Percentiles rank a stretch among this genome's conserved stretches.
Evolutionary conservation across 2,888 invertebrate species (phyloP).

Genomic region (Hartigia nigra): DNA sequence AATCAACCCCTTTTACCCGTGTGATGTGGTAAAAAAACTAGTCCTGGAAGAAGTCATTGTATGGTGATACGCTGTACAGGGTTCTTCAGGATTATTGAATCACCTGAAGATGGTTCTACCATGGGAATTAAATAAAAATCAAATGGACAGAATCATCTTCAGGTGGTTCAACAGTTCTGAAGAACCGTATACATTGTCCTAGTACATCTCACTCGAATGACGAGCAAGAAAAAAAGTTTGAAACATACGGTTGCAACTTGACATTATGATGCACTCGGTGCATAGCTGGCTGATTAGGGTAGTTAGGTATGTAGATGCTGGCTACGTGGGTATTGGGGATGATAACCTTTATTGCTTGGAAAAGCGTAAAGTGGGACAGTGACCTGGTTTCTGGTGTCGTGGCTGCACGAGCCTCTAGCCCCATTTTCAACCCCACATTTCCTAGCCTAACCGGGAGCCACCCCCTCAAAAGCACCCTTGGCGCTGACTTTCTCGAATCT

Average conservation of each 20-base stretch:
- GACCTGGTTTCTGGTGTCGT: slow-evolving; percentile 61
- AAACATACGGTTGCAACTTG: not conserved
- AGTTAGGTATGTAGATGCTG: not conserved
- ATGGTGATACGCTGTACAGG: no score
- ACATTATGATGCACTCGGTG: not conserved
- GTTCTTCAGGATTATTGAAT: no score
- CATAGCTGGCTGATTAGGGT: not conserved
- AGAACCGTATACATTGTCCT: not conserved
- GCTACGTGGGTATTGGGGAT: slow-evolving; percentile 22
- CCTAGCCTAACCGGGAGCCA: not conserved
- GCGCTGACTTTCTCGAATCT: not conserved
- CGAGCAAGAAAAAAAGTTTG: not conserved
- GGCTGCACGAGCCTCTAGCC: slow-evolving; percentile 52
- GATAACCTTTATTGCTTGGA: slow-evolving; percentile 51
- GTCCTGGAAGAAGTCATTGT: not conserved
- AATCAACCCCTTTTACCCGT: not conserved
- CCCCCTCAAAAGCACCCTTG: not conserved
- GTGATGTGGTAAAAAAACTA: not conserved
- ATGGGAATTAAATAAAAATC: no score
- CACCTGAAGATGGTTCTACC: no score
- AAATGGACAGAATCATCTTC: no score
- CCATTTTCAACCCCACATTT: slow-evolving; percentile 18
- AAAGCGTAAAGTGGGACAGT: slow-evolving; percentile 60
- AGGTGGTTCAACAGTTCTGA: no score
- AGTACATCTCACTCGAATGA: not conserved